A percentile compares a stretch with the other conserved stretches of the same genome.
Evolutionary conservation across 2,888 invertebrate species (phyloP).

Genomic region (Drosophila subquinaria): DNA sequence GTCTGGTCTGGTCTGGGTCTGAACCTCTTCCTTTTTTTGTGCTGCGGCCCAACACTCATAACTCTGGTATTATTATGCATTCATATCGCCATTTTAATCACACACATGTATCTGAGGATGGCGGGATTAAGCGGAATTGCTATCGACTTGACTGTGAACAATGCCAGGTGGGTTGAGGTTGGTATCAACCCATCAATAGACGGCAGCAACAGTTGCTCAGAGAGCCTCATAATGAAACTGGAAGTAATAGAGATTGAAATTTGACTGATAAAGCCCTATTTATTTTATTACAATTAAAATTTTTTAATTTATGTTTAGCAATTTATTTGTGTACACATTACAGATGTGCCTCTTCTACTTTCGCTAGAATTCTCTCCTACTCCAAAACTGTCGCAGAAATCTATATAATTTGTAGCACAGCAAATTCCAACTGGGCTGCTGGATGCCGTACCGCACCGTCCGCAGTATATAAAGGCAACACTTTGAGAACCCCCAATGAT

Average conservation of each 20-base stretch:
- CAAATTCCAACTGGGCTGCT: constrained; percentile 68
- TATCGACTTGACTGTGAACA: constrained; percentile 17
- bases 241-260: background rate
- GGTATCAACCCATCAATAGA: constrained; percentile 3
- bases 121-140: constrained; percentile 59
- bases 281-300: background rate
- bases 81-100: constrained; percentile 81
- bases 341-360: background rate
- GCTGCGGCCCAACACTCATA: constrained; percentile 51
- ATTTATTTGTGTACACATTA: background rate
- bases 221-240: background rate
- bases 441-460: constrained; percentile 2
- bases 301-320: background rate
- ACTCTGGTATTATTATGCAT: constrained; percentile 80
- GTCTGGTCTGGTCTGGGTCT: constrained; percentile 2
- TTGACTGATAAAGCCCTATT: background rate
- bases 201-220: constrained; percentile 35
- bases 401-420: constrained; percentile 74
- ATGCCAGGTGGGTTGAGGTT: background rate
- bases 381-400: constrained; percentile 54
- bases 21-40: constrained; percentile 7
- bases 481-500: constrained; percentile 79
- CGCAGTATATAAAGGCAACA: constrained; percentile 66
- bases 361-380: background rate
- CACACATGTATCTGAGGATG: constrained; percentile 52